phyloP scores from a whole-genome alignment of 2,797 vertebrate species.

The Eurystomus glaucurus region DNA sequence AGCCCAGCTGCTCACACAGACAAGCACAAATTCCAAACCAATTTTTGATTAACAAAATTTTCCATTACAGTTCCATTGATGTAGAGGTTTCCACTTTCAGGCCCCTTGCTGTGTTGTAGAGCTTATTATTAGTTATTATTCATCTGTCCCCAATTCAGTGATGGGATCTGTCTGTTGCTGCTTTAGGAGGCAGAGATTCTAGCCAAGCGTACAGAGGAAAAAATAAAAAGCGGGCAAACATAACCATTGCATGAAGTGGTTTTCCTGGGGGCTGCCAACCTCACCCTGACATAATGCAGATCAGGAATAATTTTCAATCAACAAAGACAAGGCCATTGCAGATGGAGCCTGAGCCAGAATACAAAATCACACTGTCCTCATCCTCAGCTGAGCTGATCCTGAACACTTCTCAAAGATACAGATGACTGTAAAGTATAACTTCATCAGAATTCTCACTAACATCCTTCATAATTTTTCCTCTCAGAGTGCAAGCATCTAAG shows the following conservation, averaged over 20 bases:
- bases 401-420: rapidly evolving
- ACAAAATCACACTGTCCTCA: neutral
- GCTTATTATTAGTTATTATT: conserved; percentile 56
- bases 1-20: neutral
- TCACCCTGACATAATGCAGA: neutral
- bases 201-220: neutral
- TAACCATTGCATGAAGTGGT: neutral
- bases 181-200: conserved; percentile 23
- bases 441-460: neutral
- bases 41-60: neutral
- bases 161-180: neutral
- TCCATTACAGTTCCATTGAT: conserved; percentile 12
- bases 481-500: neutral
- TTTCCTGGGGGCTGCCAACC: conserved; percentile 6
- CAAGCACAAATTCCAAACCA: neutral
- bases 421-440: neutral
- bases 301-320: conserved; percentile 37
- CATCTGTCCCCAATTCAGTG: conserved; percentile 45
- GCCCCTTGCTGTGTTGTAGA: conserved; percentile 28
- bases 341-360: neutral
- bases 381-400: neutral
- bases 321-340: neutral
- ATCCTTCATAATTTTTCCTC: neutral
- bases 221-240: conserved; percentile 13
- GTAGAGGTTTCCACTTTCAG: neutral